A percentile compares a stretch with the other conserved stretches of the same genome.
Conservation (phyloP, 2,797 vertebrate species). For the Chrysocyon brachyurus region DNA sequence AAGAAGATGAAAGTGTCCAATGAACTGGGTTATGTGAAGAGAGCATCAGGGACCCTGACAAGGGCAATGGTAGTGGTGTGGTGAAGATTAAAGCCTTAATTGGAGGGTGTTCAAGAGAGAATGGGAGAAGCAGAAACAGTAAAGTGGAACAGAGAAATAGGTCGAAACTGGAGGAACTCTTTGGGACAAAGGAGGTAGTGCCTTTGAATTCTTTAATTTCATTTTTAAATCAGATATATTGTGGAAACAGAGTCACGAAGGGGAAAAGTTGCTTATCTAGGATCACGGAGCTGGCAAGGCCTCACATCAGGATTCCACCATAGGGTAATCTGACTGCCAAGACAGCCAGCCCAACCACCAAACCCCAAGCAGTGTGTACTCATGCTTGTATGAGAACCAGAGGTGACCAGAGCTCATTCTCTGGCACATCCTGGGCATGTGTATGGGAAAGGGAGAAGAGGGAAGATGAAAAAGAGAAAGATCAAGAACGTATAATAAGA, state of each 20-base stretch:
- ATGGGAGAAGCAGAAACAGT: not conserved
- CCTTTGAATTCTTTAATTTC: constrained; percentile 20
- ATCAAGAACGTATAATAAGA: not conserved
- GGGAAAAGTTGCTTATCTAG: not conserved
- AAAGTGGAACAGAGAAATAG: not conserved
- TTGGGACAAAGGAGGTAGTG: not conserved
- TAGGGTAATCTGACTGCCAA: not conserved
- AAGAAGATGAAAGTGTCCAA: not conserved
- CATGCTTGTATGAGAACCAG: not conserved
- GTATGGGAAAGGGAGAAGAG: not conserved
- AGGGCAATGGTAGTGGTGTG: not conserved
- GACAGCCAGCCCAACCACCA: not conserved
- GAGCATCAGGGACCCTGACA: not conserved
- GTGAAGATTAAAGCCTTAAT: constrained; percentile 8
- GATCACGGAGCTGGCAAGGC: not conserved
- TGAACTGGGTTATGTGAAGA: not conserved
- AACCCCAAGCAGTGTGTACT: not conserved
- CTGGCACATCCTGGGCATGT: not conserved
- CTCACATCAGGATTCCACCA: constrained; percentile 3
- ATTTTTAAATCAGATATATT: not conserved
- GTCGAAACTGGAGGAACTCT: not conserved
- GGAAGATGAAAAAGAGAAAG: not conserved
- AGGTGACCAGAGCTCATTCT: not conserved
- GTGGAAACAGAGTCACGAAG: constrained; percentile 28
- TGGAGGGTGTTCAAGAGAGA: not conserved